Conservation (phyloP, 2,113 vertebrate genomes). For the Equus quagga region DNA sequence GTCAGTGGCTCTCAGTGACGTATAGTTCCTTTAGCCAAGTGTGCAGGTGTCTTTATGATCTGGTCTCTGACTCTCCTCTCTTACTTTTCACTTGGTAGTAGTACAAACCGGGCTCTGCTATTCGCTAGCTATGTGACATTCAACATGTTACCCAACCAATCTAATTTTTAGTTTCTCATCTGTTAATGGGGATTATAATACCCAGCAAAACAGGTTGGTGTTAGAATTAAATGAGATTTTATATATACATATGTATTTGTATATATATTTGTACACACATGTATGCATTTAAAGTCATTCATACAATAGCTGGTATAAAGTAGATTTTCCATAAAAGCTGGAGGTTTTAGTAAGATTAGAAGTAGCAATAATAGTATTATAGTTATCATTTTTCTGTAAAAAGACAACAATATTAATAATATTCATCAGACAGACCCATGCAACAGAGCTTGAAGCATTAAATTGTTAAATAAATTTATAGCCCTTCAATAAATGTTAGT, state of each 20-base stretch:
- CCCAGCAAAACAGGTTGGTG: not conserved
- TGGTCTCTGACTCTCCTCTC: not conserved
- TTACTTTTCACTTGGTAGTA: not conserved
- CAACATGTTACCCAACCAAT: not conserved
- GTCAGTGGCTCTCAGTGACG: not conserved
- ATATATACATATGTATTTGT: not conserved
- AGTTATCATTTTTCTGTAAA: not conserved
- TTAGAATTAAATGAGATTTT: constrained; percentile 28
- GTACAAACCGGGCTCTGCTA: not conserved
- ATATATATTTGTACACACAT: not conserved
- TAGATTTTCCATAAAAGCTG: constrained; percentile 25
- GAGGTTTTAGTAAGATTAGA: not conserved
- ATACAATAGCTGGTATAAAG: not conserved
- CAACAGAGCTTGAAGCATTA: not conserved
- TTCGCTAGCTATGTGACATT: not conserved
- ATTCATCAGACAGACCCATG: not conserved
- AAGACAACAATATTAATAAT: not conserved
- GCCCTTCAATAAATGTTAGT: not conserved
- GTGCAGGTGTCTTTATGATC: not conserved
- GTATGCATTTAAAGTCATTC: not conserved
- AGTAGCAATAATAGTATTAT: not conserved
- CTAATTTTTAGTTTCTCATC: constrained; percentile 30
- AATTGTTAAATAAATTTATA: constrained; percentile 33
- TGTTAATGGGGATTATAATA: not conserved
- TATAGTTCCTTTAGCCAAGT: not conserved